These are phyloP conservation scores for Celastrina argiolus DNA, from an alignment of 2,888 invertebrate genomes.

Conservation along the genomic window DNA sequence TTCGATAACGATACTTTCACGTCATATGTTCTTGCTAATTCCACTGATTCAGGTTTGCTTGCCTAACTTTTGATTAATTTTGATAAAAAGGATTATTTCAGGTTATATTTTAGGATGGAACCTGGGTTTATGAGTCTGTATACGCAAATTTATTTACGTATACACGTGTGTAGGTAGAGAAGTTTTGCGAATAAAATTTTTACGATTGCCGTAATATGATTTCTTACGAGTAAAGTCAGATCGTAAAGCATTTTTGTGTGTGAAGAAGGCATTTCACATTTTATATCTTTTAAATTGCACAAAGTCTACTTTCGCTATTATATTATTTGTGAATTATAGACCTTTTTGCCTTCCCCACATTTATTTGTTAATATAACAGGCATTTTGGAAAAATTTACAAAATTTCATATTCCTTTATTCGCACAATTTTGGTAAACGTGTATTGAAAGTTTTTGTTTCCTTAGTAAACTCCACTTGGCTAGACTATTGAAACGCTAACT, in stretches of 20 bases:
- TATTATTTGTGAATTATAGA: neutral
- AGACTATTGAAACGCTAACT: too few species aligned
- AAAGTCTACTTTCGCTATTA: neutral
- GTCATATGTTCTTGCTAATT: too few species aligned
- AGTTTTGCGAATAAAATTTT: constrained; percentile 6
- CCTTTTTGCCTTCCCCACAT: neutral
- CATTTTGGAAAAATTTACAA: too few species aligned
- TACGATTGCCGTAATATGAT: neutral
- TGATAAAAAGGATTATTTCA: constrained; percentile 6
- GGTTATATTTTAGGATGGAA: neutral
- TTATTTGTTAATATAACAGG: neutral
- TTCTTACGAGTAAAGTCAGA: constrained; percentile 10
- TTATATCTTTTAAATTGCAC: constrained; percentile 7
- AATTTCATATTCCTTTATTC: too few species aligned
- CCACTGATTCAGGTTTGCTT: neutral
- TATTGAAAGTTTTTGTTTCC: too few species aligned
- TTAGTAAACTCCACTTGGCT: too few species aligned
- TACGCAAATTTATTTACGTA: too few species aligned
- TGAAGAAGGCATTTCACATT: neutral
- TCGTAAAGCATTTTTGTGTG: neutral
- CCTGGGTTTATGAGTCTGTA: too few species aligned
- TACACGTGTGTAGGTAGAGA: neutral
- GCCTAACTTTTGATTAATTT: neutral
- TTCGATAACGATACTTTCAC: too few species aligned
- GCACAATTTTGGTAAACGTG: too few species aligned